Conservation (phyloP, 92 coral and sea anemone species). For the Porites divaricata region DNA sequence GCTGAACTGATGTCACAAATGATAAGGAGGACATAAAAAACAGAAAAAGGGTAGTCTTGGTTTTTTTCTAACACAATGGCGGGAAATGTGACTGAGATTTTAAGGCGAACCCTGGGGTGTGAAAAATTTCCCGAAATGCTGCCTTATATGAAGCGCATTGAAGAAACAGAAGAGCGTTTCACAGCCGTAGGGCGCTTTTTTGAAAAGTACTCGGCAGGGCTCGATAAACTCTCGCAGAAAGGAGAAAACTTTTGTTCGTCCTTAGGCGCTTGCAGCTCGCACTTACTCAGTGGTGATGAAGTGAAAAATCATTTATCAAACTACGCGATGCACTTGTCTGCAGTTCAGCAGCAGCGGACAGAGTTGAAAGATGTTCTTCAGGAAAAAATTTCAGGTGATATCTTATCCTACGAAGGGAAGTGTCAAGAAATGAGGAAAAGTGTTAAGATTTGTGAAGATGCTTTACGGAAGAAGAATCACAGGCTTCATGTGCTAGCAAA, state of each 20-base stretch:
- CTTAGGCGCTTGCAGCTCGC: constrained; percentile 31
- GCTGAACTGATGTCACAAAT: constrained; percentile 18
- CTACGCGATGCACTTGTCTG: constrained; percentile 23
- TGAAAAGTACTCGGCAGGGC: constrained; percentile 61
- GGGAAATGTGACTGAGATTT: constrained; percentile 3
- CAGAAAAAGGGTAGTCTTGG: background rate
- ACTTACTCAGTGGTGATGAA: constrained; percentile 1
- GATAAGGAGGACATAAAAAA: background rate
- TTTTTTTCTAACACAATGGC: background rate
- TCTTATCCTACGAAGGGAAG: constrained; percentile 65
- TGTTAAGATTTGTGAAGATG: constrained; percentile 57
- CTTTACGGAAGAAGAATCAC: constrained; percentile 60
- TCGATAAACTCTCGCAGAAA: constrained; percentile 62
- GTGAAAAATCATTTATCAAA: constrained; percentile 16
- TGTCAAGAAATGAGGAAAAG: constrained; percentile 71
- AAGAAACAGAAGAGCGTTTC: constrained; percentile 61
- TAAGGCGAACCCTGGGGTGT: constrained; percentile 9
- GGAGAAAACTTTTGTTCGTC: constrained; percentile 67
- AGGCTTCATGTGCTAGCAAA: constrained; percentile 34
- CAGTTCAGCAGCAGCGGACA: constrained; percentile 19
- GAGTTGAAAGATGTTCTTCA: constrained; percentile 19
- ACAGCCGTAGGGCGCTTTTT: constrained; percentile 50
- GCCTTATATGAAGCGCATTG: constrained; percentile 39
- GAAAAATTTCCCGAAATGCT: constrained; percentile 27
- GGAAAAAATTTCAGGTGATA: constrained; percentile 47